A percentile compares a stretch with the other conserved stretches of the same genome.
Evolutionary conservation across 2,797 vertebrate species (phyloP).

Genomic region (Aeoliscus strigatus): DNA sequence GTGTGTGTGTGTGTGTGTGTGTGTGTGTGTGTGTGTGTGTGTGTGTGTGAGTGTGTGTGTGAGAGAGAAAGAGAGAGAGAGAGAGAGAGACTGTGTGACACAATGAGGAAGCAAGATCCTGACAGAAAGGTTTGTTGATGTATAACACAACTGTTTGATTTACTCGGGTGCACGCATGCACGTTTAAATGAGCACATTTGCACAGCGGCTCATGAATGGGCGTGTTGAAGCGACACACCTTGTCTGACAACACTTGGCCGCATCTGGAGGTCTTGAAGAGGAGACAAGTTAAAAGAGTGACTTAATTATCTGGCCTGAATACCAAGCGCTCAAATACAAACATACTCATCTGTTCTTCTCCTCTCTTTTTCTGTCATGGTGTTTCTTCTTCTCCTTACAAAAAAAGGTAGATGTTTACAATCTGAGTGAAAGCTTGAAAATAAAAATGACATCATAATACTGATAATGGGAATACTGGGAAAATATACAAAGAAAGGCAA

Average conservation of each 20-base stretch:
- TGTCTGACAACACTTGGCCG: constrained; percentile 80
- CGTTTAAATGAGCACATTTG: constrained; percentile 43
- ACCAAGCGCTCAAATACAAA: constrained; percentile 52
- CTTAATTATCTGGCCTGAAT: constrained; percentile 60
- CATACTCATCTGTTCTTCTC: constrained; percentile 26
- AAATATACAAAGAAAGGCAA: constrained; percentile 21
- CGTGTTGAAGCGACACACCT: constrained; percentile 84
- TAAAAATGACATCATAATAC: constrained; percentile 22
- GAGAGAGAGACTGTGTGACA: no score
- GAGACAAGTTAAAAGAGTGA: constrained; percentile 68
- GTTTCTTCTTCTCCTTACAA: constrained; percentile 13
- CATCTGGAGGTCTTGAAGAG: constrained; percentile 84
- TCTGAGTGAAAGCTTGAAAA: constrained; percentile 36
- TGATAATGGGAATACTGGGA: constrained; percentile 38
- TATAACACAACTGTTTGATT: constrained; percentile 47
- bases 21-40: no score
- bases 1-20: no score
- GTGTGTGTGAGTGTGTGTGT: no score
- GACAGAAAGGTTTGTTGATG: constrained; percentile 40
- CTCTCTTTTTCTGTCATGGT: constrained; percentile 24
- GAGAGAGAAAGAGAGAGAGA: no score
- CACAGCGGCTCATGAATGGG: constrained; percentile 80
- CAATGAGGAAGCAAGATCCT: constrained; percentile 23
- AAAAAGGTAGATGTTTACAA: constrained; percentile 20
- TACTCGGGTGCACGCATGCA: constrained; percentile 6